phyloP scores from a whole-genome alignment of 1,140 invertebrate species.

The Drosophila nigrodunni region DNA sequence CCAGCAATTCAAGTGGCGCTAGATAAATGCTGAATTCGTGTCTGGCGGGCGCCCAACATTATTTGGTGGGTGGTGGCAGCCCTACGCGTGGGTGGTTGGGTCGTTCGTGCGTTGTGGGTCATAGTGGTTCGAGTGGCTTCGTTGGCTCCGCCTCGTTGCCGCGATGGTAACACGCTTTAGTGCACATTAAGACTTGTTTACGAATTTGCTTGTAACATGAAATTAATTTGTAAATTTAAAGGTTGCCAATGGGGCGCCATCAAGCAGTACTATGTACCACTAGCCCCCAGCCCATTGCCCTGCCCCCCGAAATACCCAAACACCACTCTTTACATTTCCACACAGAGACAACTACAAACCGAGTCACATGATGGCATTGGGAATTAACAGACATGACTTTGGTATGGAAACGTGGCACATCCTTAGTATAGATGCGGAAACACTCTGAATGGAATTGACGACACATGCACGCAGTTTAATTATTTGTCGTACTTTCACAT shows the following conservation, averaged over 20 bases:
- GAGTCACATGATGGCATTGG: not conserved
- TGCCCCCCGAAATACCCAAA: not conserved
- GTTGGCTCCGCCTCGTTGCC: constrained; percentile 34
- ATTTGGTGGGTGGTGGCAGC: constrained; percentile 60
- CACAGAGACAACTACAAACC: not conserved
- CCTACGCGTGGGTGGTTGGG: not conserved
- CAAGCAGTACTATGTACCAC: constrained; percentile 6
- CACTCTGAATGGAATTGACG: constrained; percentile 11
- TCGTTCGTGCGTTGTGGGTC: constrained; percentile 25
- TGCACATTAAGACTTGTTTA: constrained; percentile 82
- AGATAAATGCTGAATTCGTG: constrained; percentile 82
- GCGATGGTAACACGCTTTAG: constrained; percentile 68
- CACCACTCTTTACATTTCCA: not conserved
- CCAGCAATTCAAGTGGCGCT: constrained; percentile 72
- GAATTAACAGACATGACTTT: not conserved
- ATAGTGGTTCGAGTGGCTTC: not conserved
- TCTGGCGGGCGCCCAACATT: constrained; percentile 75
- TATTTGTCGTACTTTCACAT: constrained; percentile 41
- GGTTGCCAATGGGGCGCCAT: constrained; percentile 53
- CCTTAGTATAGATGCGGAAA: not conserved
- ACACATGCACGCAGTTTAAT: constrained; percentile 63
- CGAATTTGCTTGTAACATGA: constrained; percentile 80
- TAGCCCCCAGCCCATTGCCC: no score
- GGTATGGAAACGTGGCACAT: constrained; percentile 6
- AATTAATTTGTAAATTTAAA: constrained; percentile 80